These are phyloP conservation scores for Astreopora myriophthalma DNA, from an alignment of 64 coral and sea anemone species.

Conservation along the genomic window DNA sequence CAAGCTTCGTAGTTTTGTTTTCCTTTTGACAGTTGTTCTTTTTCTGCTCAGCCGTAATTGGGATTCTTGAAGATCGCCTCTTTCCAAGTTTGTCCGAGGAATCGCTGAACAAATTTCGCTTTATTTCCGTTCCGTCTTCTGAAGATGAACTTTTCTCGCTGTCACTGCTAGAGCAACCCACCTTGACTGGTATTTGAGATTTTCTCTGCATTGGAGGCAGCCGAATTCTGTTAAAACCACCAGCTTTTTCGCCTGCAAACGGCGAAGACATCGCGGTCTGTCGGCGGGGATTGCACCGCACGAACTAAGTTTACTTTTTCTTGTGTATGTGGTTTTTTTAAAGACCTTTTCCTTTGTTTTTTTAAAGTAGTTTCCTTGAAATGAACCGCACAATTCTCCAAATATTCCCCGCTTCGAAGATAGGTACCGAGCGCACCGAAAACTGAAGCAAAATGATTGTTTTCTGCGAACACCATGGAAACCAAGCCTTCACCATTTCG, in stretches of 20 bases:
- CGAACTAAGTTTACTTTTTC: not conserved
- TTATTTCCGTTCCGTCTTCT: not conserved
- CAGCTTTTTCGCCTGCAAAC: not conserved
- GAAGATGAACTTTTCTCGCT: not conserved
- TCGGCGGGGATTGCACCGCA: not conserved
- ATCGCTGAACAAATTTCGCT: not conserved
- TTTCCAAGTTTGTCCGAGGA: not conserved
- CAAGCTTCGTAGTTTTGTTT: no score
- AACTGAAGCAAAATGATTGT: conserved; percentile 32
- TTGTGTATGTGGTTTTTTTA: not conserved
- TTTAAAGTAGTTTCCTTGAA: not conserved
- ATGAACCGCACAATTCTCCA: not conserved
- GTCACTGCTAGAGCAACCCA: not conserved
- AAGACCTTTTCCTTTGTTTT: not conserved
- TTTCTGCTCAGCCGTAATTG: not conserved
- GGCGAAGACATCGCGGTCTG: not conserved
- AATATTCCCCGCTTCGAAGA: not conserved
- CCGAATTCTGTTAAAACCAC: not conserved
- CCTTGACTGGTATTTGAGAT: not conserved
- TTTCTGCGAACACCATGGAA: conserved; percentile 4
- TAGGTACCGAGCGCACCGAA: not conserved
- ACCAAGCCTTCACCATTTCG: not conserved
- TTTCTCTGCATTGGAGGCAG: not conserved
- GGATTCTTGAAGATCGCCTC: not conserved
- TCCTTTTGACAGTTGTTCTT: no score